Percentiles rank a stretch among this genome's conserved stretches.
Evolutionary conservation across 2,797 vertebrate genomes (phyloP).

Genomic region (Cetoscarus ocellatus): DNA sequence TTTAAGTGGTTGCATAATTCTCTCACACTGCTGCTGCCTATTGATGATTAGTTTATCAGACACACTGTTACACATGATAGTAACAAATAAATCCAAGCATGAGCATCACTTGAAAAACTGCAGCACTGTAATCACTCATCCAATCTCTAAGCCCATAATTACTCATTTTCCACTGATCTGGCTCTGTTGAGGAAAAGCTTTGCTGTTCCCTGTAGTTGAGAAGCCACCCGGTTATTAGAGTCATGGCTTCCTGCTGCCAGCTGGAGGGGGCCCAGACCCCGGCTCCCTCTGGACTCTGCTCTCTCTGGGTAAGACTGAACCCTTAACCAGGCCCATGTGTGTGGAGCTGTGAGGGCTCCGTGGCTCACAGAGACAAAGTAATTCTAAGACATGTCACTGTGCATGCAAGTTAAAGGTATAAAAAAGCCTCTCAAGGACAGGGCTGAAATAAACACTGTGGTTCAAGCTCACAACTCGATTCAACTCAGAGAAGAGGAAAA

Average conservation of each 20-base stretch:
- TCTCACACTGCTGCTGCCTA: conserved; percentile 26
- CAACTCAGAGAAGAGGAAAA: conserved; percentile 20
- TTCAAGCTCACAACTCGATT: conserved; percentile 7
- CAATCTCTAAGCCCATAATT: conserved; percentile 83
- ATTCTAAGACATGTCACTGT: conserved; percentile 16
- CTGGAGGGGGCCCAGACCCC: conserved; percentile 78
- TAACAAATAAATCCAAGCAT: conserved; percentile 71
- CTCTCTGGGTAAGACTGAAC: conserved; percentile 53
- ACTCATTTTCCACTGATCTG: conserved; percentile 82
- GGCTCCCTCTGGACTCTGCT: conserved; percentile 67
- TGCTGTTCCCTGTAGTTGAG: conserved; percentile 77
- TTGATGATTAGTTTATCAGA: conserved; percentile 61
- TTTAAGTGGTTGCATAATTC: conserved; percentile 33
- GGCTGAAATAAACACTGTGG: conserved; percentile 20
- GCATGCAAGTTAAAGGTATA: conserved; percentile 23
- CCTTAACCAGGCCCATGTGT: conserved; percentile 56
- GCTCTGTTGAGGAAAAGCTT: conserved; percentile 70
- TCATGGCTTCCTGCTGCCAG: conserved; percentile 73
- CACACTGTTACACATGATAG: conserved; percentile 54
- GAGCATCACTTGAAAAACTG: conserved; percentile 77
- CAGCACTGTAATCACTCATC: conserved; percentile 81
- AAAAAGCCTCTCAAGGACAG: conserved; percentile 14
- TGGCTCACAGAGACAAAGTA: conserved; percentile 17
- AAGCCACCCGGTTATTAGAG: conserved; percentile 85
- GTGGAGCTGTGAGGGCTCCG: conserved; percentile 29